Evolutionary conservation across 2,797 vertebrate species (phyloP).

Genomic region (Merluccius polli): DNA sequence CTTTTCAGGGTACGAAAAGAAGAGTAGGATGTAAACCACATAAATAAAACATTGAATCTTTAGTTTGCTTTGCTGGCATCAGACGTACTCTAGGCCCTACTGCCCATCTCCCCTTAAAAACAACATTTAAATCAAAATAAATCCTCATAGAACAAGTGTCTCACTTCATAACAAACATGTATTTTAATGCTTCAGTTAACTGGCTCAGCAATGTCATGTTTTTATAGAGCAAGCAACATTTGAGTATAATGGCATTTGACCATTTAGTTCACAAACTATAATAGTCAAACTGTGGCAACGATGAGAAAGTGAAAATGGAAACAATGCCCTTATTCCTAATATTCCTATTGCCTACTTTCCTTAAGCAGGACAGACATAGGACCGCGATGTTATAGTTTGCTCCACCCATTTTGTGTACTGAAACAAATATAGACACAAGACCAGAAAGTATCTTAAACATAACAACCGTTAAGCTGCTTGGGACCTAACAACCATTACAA

Average conservation of each 20-base stretch:
- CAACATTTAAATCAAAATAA: not conserved
- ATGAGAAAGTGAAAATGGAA: not conserved
- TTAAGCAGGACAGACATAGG: not conserved
- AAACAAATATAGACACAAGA: not conserved
- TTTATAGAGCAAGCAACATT: conserved; percentile 12
- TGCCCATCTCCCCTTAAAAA: conserved; percentile 30
- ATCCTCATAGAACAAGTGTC: not conserved
- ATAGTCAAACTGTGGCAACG: not conserved
- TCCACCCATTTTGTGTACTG: not conserved
- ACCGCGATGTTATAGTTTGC: too few species aligned
- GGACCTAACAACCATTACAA: not conserved
- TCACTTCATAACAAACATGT: not conserved
- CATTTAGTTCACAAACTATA: conserved; percentile 4
- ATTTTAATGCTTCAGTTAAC: not conserved
- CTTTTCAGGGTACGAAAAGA: not conserved
- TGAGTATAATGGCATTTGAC: not conserved
- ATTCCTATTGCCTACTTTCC: not conserved
- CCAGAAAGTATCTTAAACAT: not conserved
- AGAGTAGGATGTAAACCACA: not conserved
- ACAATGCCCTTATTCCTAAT: not conserved
- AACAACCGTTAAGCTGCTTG: too few species aligned
- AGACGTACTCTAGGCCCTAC: conserved; percentile 22
- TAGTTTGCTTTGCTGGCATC: conserved; percentile 12
- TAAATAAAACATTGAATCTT: conserved; percentile 1
- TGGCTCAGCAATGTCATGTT: not conserved